Base-by-base conservation (phyloP, 2,797 vertebrate species). In the Diceros bicornis region DNA sequence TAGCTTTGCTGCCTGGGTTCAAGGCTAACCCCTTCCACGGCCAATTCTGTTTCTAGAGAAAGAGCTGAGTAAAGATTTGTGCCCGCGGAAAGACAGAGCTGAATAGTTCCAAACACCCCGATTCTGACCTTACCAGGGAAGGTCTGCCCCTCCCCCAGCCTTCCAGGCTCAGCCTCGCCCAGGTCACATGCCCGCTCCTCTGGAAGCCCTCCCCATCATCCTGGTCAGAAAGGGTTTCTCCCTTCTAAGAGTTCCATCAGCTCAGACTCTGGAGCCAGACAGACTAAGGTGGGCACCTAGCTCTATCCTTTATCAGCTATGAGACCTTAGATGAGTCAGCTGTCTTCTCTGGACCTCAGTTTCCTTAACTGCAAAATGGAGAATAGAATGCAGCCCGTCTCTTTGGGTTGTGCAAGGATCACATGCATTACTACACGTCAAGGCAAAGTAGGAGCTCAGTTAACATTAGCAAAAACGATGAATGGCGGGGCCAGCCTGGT, bases 1-100 rank as follows among this genome's bases (percentile, higher is more conserved):
- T 1, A 21, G 44, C 9, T 32, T 8, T n/a, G 23, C 62, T 17
- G 8, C 27, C 27, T 32, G 44, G 7, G 34, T 27, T 27, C 11
- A 11, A 0, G 1, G 37, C 55, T 6, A 25, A n/a, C 37, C 41
- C 91, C 47, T 44, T 55, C 57, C 72, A 47, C 0, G 11, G 21
- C 18, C 21, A 25, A 52, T 20, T 85, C 23, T 23, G 14, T 71
- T 50, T 32, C 23, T 41, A 41, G 25, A 72, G 55, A 20, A 23
- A 50, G 34, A 21, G n/a, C 5, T 59, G 50, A 37, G 0, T 75
- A 0, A 68, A 87, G 57, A 57, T 34, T 0, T 3, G 1, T 32
- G 10, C 14, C 62, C 25, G 6, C 1, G 25, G 21, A 41, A 34
- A 69, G 37, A 55, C 0, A 0, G 3, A 1, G 1, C 0, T 34